Evolutionary conservation across 2,113 vertebrate genomes (phyloP), one percentile per base, ranked within the genome.

Genomic region (Nycticorax nycticorax): DNA sequence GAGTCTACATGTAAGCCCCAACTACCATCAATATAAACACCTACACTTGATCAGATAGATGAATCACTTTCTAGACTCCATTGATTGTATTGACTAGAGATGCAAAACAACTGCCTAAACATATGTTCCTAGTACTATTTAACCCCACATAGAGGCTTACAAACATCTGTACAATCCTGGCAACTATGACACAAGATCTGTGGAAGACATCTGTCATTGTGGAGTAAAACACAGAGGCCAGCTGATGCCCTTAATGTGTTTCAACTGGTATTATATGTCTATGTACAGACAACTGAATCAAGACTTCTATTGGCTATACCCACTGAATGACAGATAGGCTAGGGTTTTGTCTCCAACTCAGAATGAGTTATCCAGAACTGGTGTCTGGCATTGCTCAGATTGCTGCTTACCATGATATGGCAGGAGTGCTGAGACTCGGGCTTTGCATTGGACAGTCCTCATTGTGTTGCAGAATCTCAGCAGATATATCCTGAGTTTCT

Each of bases 401-500:
- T 52, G 8, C 5, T 83, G 17, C 11, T 4, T 8, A 3, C 26
- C 17, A 12, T 22, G 22, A 26, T 16, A 56, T 0, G 1, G 7
- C 10, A 69, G 23, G 28, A 69, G 18, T 14, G 17, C 16, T 89
- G 37, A 85, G 52, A 22, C 13, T 47, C 22, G 27, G 27, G 4
- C 2, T 76, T 69, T 89, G 15, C 14, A 18, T 48, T 84, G 53
- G 33, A 15, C 33, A 80, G 33, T 80, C 63, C 12, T 73, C 14
- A 30, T 13, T 35, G 30, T 37, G 4, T 13, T 62, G 48, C 13
- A 60, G 48, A 80, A 64, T 52, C 35, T 32, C 18, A 41, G 30
- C 12, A 21, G 57, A 39, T 9, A 45, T 33, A 67, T 62, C 28
- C 9, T 52, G n/a, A 39, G 26, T 76, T 80, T 56, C 39, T 73